Percentiles rank a stretch among this genome's conserved stretches.
Conservation (phyloP, 37 sponge, comb jelly and placozoan genomes). For the Aphrocallistes beatrix region DNA sequence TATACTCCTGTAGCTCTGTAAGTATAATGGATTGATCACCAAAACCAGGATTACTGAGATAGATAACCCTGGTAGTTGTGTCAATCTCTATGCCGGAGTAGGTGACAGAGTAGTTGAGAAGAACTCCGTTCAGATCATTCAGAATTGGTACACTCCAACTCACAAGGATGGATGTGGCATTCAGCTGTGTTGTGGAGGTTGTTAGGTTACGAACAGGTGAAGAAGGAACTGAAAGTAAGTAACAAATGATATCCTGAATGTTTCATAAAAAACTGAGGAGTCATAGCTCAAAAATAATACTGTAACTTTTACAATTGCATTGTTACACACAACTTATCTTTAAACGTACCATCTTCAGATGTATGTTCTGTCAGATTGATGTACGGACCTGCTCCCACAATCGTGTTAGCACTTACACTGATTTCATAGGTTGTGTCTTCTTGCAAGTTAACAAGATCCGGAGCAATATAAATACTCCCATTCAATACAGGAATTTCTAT, state of each 20-base stretch:
- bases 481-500: background rate
- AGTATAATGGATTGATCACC: too few relatives aligned
- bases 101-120: background rate
- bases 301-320: too few relatives aligned
- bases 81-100: slow-evolving; percentile 15
- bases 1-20: too few relatives aligned
- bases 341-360: background rate
- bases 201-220: slow-evolving; percentile 13
- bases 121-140: slow-evolving; percentile 14
- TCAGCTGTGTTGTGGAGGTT: background rate
- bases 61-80: slow-evolving; percentile 2
- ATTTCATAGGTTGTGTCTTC: background rate
- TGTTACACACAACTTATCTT: too few relatives aligned
- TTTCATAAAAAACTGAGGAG: too few relatives aligned
- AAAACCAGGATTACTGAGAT: too few relatives aligned
- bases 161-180: background rate
- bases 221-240: slow-evolving; percentile 20
- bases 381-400: background rate
- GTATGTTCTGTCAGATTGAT: background rate
- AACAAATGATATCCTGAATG: too few relatives aligned
- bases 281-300: too few relatives aligned
- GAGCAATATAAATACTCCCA: background rate
- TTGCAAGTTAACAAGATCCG: background rate
- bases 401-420: background rate
- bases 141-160: background rate